Evolutionary conservation across 1,140 invertebrate genomes (phyloP).

Genomic region (Portunus trituberculatus): DNA sequence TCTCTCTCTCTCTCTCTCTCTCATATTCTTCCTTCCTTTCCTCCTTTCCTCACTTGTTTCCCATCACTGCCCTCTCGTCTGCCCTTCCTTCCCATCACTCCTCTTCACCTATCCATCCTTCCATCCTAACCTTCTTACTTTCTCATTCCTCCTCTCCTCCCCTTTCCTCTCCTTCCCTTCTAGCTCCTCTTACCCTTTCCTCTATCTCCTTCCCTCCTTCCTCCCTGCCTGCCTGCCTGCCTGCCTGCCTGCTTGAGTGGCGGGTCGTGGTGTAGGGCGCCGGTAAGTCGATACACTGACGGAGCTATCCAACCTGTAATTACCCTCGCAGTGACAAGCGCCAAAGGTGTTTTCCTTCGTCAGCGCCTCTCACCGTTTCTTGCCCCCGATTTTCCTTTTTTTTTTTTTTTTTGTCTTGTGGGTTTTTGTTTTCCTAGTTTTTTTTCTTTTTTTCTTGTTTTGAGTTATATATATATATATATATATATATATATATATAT

Average conservation of each 20-base stretch:
- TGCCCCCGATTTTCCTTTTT: no score
- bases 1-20: slow-evolving; percentile 7
- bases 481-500: no score
- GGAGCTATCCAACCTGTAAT: no score
- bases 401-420: no score
- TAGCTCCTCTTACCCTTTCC: neutral
- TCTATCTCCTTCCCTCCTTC: no score
- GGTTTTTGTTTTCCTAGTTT: no score
- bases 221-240: neutral
- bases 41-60: neutral
- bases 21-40: neutral
- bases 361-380: no score
- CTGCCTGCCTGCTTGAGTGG: neutral
- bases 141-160: neutral
- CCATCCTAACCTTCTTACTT: neutral
- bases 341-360: no score
- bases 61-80: neutral
- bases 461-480: no score
- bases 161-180: neutral
- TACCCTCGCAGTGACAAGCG: no score
- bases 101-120: neutral
- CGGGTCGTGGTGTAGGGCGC: no score
- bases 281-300: no score
- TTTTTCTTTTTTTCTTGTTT: neutral
- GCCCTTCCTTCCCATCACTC: neutral